A percentile compares a stretch with the other conserved stretches of the same genome.
phyloP scores from a whole-genome alignment of 1,140 invertebrate genomes.

The Teleopsis dalmanni region DNA sequence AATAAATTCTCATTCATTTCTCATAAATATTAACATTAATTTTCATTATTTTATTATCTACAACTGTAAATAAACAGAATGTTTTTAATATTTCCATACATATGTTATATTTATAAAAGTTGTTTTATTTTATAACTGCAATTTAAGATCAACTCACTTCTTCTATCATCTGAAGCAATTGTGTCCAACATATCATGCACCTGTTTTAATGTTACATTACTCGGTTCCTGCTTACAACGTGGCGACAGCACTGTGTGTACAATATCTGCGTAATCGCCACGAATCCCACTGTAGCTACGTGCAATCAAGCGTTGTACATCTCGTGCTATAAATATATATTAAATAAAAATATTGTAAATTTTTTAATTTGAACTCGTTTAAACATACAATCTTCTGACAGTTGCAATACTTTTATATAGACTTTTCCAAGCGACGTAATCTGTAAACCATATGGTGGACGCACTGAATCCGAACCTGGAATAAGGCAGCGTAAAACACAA shows the following conservation, averaged over 20 bases:
- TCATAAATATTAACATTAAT: too few relatives aligned
- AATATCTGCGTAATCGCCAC: conserved; percentile 67
- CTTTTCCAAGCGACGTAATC: conserved; percentile 55
- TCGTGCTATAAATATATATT: conserved; percentile 36
- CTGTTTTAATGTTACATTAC: conserved; percentile 52
- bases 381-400: conserved; percentile 50
- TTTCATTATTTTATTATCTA: too few relatives aligned
- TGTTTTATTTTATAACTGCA: background rate
- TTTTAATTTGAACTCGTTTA: background rate
- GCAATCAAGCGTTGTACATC: conserved; percentile 60
- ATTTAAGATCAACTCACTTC: conserved; percentile 14
- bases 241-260: conserved; percentile 62
- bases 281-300: conserved; percentile 44
- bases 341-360: background rate
- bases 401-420: conserved; percentile 62
- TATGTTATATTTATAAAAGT: background rate
- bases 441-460: conserved; percentile 60
- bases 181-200: conserved; percentile 64
- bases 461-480: conserved; percentile 60
- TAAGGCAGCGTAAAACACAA: conserved; percentile 60
- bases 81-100: too few relatives aligned
- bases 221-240: conserved; percentile 48
- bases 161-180: conserved; percentile 53
- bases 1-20: too few relatives aligned
- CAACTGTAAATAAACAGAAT: too few relatives aligned